Evolutionary conservation across 2,888 invertebrate species (phyloP).

Genomic region (Dryocosmus kuriphilus): DNA sequence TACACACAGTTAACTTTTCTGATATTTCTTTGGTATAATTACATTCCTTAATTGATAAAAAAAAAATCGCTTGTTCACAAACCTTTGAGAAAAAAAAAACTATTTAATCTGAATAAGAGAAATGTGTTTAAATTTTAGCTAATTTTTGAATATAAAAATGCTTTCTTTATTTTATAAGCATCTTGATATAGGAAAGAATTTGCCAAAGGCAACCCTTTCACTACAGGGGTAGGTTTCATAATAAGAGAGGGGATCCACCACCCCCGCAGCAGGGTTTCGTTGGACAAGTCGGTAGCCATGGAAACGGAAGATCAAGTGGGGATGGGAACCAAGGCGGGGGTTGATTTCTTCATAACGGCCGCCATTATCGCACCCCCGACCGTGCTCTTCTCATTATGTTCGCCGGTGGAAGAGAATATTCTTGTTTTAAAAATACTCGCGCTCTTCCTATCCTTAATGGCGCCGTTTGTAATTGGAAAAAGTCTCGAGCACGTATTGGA

Average conservation of each 20-base stretch:
- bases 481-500: slow-evolving; percentile 56
- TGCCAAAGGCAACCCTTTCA: slow-evolving; percentile 64
- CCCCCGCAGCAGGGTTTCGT: slow-evolving; percentile 60
- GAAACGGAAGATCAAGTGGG: slow-evolving; percentile 69
- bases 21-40: too few species aligned
- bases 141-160: background rate
- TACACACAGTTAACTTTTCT: too few species aligned
- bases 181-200: background rate
- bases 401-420: slow-evolving; percentile 68
- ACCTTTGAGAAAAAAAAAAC: too few species aligned
- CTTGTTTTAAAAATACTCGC: slow-evolving; percentile 72
- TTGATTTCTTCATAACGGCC: slow-evolving; percentile 77
- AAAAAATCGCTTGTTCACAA: too few species aligned
- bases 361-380: slow-evolving; percentile 73
- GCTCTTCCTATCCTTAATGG: slow-evolving; percentile 64
- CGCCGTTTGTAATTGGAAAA: slow-evolving; percentile 73
- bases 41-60: too few species aligned
- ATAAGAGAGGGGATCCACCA: slow-evolving; percentile 64
- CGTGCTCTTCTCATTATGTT: slow-evolving; percentile 70
- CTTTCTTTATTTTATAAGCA: background rate
- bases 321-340: slow-evolving; percentile 59
- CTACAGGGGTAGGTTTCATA: slow-evolving; percentile 63
- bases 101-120: too few species aligned
- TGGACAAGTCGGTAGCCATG: slow-evolving; percentile 75
- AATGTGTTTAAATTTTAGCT: background rate